These are phyloP conservation scores for Erpobdella octoculata DNA, from an alignment of 2,888 invertebrate genomes.

Conservation along the genomic window DNA sequence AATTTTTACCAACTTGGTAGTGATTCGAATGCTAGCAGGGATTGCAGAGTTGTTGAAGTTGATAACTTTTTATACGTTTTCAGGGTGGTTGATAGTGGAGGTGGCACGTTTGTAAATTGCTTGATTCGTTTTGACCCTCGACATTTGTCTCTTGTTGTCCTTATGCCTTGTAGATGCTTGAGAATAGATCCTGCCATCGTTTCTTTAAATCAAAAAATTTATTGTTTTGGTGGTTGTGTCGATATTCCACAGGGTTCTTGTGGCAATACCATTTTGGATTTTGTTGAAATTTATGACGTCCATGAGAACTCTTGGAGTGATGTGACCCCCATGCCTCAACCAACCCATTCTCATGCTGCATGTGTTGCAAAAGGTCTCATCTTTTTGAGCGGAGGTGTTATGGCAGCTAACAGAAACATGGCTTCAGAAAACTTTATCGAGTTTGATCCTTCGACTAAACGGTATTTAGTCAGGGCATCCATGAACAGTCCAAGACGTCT, in stretches of 20 bases:
- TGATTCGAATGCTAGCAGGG: slow-evolving; percentile 48
- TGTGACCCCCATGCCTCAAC: slow-evolving; percentile 43
- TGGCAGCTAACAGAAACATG: slow-evolving; percentile 39
- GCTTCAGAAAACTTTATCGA: slow-evolving; percentile 43
- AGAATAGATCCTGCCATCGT: slow-evolving; percentile 48
- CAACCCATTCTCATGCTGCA: slow-evolving; percentile 47
- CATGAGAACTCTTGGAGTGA: slow-evolving; percentile 48
- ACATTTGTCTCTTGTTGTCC: slow-evolving; percentile 46
- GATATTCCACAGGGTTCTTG: slow-evolving; percentile 28
- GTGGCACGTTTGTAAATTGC: slow-evolving; percentile 49
- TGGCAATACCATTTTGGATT: slow-evolving; percentile 42
- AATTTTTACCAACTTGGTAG: slow-evolving; percentile 46
- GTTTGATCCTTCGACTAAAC: slow-evolving; percentile 42
- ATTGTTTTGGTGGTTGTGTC: slow-evolving; percentile 45
- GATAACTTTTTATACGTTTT: slow-evolving; percentile 50
- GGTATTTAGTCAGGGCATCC: slow-evolving; percentile 44
- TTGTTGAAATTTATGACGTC: slow-evolving; percentile 48
- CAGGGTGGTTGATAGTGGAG: slow-evolving; percentile 50
- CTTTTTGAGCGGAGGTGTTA: slow-evolving; percentile 48
- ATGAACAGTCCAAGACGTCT: slow-evolving; percentile 49
- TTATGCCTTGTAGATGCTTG: slow-evolving; percentile 46
- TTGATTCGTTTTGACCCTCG: slow-evolving; percentile 49
- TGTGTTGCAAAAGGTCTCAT: slow-evolving; percentile 41
- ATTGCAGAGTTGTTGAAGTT: slow-evolving; percentile 46
- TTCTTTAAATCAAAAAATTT: slow-evolving; percentile 43